These are phyloP conservation scores for Phalacrocorax pelagicus DNA, from an alignment of 2,113 vertebrate genomes.

Conservation along the genomic window DNA sequence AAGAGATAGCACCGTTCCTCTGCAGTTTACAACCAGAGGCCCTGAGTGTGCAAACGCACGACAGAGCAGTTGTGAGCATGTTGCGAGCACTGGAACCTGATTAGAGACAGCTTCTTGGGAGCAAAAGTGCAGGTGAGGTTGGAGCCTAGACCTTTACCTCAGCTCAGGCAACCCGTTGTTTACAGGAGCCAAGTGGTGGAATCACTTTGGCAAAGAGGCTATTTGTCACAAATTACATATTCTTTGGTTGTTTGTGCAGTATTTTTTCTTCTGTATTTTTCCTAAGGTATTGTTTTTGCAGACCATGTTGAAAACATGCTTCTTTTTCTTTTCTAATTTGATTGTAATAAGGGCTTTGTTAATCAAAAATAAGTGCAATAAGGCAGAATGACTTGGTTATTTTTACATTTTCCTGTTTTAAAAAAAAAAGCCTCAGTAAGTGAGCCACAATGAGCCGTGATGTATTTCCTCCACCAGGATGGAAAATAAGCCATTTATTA, in stretches of 20 bases:
- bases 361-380: constrained; percentile 72
- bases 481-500: constrained; percentile 97
- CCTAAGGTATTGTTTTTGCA: constrained; percentile 67
- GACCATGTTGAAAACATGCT: constrained; percentile 57
- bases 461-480: constrained; percentile 94
- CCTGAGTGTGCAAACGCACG: neutral
- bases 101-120: neutral
- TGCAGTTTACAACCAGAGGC: neutral
- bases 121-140: neutral
- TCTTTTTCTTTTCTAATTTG: constrained; percentile 57
- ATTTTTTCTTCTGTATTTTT: constrained; percentile 56
- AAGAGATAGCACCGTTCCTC: neutral
- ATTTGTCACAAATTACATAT: constrained; percentile 56
- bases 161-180: constrained; percentile 25
- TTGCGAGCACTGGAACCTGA: neutral
- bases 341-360: constrained; percentile 74
- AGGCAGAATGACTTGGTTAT: constrained; percentile 84
- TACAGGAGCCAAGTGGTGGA: constrained; percentile 22
- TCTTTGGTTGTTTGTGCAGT: constrained; percentile 54
- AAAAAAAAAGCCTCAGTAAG: constrained; percentile 72
- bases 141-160: neutral
- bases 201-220: constrained; percentile 58
- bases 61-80: neutral
- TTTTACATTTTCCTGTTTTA: constrained; percentile 97
- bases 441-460: constrained; percentile 93